Evolutionary conservation across 2,888 invertebrate genomes (phyloP).

Genomic region (Oeneis ivallda): DNA sequence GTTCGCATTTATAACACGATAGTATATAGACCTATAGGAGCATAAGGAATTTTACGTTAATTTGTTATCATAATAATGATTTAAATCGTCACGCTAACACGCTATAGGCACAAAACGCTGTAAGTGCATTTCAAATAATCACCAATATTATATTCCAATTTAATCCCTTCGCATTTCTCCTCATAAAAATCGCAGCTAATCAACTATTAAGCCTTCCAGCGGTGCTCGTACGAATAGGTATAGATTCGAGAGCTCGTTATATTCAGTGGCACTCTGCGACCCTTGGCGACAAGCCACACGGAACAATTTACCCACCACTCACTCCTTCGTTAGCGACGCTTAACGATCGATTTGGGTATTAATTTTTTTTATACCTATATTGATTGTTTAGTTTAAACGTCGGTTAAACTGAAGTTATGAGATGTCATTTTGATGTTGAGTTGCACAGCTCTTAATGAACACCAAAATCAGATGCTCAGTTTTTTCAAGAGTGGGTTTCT

Average conservation of each 20-base stretch:
- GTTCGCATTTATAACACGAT: background rate
- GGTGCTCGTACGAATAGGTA: slow-evolving; percentile 17
- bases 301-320: slow-evolving; percentile 48
- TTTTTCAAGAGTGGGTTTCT: too few relatives aligned
- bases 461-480: too few relatives aligned
- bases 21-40: background rate
- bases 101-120: background rate
- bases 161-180: slow-evolving; percentile 12
- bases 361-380: slow-evolving; percentile 34
- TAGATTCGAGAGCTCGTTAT: slow-evolving; percentile 45
- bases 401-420: background rate
- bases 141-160: background rate
- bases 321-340: slow-evolving; percentile 50
- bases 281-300: slow-evolving; percentile 59
- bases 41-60: too few relatives aligned
- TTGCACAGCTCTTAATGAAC: too few relatives aligned
- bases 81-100: too few relatives aligned
- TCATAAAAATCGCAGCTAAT: slow-evolving; percentile 28
- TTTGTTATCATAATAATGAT: too few relatives aligned
- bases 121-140: slow-evolving; percentile 1
- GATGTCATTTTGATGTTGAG: too few relatives aligned
- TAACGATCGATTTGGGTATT: slow-evolving; percentile 32
- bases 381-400: slow-evolving; percentile 28
- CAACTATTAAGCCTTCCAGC: slow-evolving; percentile 25
- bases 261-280: slow-evolving; percentile 51